These are phyloP conservation scores for Seira sanloemensis DNA, from an alignment of 2,888 invertebrate species.

Conservation along the genomic window DNA sequence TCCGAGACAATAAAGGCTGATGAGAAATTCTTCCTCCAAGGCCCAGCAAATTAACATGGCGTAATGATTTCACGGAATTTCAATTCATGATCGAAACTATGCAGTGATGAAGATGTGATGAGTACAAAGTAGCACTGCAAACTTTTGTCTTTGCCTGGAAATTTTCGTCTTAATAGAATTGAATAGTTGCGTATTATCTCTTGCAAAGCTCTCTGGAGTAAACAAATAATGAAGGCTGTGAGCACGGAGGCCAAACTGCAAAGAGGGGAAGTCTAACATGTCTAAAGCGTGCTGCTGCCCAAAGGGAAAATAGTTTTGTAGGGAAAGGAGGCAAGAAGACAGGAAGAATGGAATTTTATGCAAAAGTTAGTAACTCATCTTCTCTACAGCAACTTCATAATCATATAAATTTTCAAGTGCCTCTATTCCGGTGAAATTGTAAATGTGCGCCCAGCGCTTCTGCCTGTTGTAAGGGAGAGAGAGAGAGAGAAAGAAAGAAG, in stretches of 20 bases:
- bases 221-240: conserved; percentile 9
- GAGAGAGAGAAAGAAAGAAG: too few species aligned
- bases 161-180: not conserved
- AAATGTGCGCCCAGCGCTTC: not conserved
- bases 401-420: conserved; percentile 55
- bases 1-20: not conserved
- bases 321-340: conserved; percentile 7
- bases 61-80: conserved; percentile 44
- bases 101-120: conserved; percentile 19
- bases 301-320: conserved; percentile 5
- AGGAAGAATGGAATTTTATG: conserved; percentile 41
- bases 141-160: not conserved
- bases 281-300: too few species aligned
- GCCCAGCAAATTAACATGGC: conserved; percentile 53
- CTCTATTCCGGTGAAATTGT: conserved; percentile 13
- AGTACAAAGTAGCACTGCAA: conserved; percentile 1
- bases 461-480: not conserved
- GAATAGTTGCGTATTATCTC: not conserved
- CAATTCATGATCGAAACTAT: conserved; percentile 3
- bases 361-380: conserved; percentile 57
- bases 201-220: not conserved
- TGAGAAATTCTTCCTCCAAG: conserved; percentile 41
- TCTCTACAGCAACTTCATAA: conserved; percentile 53
- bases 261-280: too few species aligned
- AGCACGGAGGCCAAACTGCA: too few species aligned